Percentiles rank a stretch among this genome's conserved stretches.
Conservation (phyloP, 2,113 vertebrate species). For the Heloderma charlesbogerti region DNA sequence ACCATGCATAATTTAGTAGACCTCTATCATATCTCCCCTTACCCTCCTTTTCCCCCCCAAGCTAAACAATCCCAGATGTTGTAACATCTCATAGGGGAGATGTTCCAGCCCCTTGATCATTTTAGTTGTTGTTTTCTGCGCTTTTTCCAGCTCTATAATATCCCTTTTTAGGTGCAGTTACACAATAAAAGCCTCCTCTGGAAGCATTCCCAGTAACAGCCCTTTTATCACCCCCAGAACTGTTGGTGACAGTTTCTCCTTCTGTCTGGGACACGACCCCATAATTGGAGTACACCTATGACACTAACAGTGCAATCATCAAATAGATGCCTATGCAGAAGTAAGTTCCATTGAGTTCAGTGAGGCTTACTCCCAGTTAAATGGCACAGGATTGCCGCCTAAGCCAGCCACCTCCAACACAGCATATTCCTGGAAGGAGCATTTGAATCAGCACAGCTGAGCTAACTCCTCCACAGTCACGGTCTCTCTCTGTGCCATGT, state of each 20-base stretch:
- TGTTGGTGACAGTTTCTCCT: background rate
- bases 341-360: background rate
- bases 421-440: background rate
- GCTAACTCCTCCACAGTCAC: background rate
- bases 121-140: too few species aligned
- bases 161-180: too few species aligned
- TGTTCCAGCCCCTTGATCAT: too few species aligned
- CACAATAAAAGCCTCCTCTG: background rate
- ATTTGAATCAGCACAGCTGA: background rate
- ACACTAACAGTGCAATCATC: background rate
- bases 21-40: too few species aligned
- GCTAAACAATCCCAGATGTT: too few species aligned
- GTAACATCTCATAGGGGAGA: too few species aligned
- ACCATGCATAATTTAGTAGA: too few species aligned
- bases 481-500: background rate
- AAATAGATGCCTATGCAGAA: background rate
- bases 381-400: background rate
- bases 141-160: too few species aligned
- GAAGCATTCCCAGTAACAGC: too few species aligned
- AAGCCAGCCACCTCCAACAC: background rate
- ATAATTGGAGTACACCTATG: background rate
- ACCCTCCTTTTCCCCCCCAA: too few species aligned
- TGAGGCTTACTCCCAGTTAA: background rate
- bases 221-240: too few species aligned
- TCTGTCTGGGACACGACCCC: background rate